Evolutionary conservation across 2,797 vertebrate species (phyloP), one percentile per base, ranked within the genome.

Genomic region (Paguma larvata): DNA sequence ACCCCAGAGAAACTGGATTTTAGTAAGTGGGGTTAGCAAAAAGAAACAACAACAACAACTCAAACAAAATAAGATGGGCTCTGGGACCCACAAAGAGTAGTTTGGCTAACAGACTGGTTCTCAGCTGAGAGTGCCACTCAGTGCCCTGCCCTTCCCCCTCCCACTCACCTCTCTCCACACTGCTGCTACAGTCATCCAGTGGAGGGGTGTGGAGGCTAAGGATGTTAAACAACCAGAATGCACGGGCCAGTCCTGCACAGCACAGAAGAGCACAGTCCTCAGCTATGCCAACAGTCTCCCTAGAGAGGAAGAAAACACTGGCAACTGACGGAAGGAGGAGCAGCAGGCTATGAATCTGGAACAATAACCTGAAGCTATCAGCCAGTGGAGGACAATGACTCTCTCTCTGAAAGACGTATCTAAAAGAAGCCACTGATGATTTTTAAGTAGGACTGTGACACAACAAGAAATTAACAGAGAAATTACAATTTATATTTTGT

Each of bases 21-120:
- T 53, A 91, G 38, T 92, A n/a, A 95, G 41, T 51, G 4, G 1
- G 8, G 21, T 88, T 63, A 56, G 44, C 51, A 87, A 84, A 65
- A 48, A 78, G 30, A 21, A 53, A 77, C 51, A 78, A 78, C 51
- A 84, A 72, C 77, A 96, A 90, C 93, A 90, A 68, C 5, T 67
- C 56, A 41, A 62, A 70, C 1, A 93, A 87, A 85, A 14, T 59
- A 63, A 6, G 6, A 88, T 3, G 25, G 34, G 59, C 63, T 83
- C 72, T 78, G 46, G 51, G 72, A 91, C 11, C 15, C 38, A 85
- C 77, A 85, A 38, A 72, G 18, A 85, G 32, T 19, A 80, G 51
- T 59, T 14, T 85, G 30, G 51, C 30, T 13, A n/a, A 44, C 27
- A 38, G 59, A 41, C 8, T 41, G 30, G 30, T 70, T 95, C 62